These are phyloP conservation scores for Leptinotarsa peninsularis DNA, from an alignment of 2,888 invertebrate genomes.

Conservation along the genomic window DNA sequence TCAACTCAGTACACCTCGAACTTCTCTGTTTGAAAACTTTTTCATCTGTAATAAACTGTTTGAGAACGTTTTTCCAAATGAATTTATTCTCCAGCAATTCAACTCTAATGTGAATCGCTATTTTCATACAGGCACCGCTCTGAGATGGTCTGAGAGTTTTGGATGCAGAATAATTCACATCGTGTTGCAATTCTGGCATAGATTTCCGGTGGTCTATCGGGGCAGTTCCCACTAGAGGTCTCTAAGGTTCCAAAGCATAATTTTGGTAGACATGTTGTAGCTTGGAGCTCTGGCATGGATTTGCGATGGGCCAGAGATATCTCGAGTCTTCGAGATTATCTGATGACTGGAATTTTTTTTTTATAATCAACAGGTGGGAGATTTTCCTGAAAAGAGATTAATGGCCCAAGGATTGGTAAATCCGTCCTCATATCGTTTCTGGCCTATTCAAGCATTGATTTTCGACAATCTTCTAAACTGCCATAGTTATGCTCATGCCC, in stretches of 20 bases:
- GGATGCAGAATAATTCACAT: conserved; percentile 61
- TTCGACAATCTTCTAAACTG: conserved; percentile 57
- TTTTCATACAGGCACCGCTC: too few relatives aligned
- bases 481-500: conserved; percentile 51
- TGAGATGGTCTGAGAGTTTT: conserved; percentile 56
- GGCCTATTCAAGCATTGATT: conserved; percentile 62
- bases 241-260: conserved; percentile 41
- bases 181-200: conserved; percentile 65
- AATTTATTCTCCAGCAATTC: too few relatives aligned
- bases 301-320: conserved; percentile 40
- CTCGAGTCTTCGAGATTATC: conserved; percentile 19
- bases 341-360: not conserved
- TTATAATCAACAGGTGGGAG: conserved; percentile 16
- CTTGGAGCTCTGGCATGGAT: conserved; percentile 63
- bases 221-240: conserved; percentile 18
- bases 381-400: conserved; percentile 26
- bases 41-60: too few relatives aligned
- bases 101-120: too few relatives aligned
- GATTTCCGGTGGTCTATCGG: conserved; percentile 58
- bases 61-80: too few relatives aligned
- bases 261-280: conserved; percentile 59
- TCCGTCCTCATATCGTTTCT: conserved; percentile 51
- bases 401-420: not conserved
- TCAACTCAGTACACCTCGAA: too few relatives aligned
- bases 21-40: too few relatives aligned